phyloP scores from a whole-genome alignment of 2,797 vertebrate species.

The Peromyscus melanophrys region DNA sequence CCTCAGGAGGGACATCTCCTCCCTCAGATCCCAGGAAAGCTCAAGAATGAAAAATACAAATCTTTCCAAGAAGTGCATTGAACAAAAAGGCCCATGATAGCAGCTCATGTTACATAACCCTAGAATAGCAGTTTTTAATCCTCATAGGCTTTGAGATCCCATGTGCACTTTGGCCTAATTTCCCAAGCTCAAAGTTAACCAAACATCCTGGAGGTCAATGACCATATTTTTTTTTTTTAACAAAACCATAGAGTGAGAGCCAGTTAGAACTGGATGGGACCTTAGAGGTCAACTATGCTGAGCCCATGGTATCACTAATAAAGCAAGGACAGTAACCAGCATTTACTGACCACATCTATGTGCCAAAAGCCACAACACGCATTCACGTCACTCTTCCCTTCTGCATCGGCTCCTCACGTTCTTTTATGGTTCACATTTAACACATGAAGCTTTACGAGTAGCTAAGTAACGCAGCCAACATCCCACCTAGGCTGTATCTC shows the following conservation, averaged over 20 bases:
- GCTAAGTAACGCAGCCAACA: not conserved
- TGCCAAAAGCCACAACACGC: not conserved
- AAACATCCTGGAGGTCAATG: conserved; percentile 55
- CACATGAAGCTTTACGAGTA: not conserved
- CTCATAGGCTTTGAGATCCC: not conserved
- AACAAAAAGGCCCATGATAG: not conserved
- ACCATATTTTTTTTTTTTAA: not conserved
- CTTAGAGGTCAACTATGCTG: not conserved
- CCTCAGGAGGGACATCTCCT: not conserved
- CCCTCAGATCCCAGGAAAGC: not conserved
- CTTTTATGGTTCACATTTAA: not conserved
- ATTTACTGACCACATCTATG: not conserved
- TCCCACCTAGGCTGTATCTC: not conserved
- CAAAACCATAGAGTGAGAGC: not conserved
- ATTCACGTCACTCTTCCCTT: not conserved
- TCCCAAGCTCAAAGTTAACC: conserved; percentile 52
- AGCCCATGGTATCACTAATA: not conserved
- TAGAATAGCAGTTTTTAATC: conserved; percentile 28
- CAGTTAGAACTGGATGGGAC: not conserved
- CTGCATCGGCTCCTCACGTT: not conserved
- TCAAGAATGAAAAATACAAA: not conserved
- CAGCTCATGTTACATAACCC: not conserved
- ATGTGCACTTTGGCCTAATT: conserved; percentile 61
- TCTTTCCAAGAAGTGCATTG: not conserved
- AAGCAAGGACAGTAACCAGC: not conserved